phyloP scores from a whole-genome alignment of 2,888 invertebrate species.

The Cephus spinipes region DNA sequence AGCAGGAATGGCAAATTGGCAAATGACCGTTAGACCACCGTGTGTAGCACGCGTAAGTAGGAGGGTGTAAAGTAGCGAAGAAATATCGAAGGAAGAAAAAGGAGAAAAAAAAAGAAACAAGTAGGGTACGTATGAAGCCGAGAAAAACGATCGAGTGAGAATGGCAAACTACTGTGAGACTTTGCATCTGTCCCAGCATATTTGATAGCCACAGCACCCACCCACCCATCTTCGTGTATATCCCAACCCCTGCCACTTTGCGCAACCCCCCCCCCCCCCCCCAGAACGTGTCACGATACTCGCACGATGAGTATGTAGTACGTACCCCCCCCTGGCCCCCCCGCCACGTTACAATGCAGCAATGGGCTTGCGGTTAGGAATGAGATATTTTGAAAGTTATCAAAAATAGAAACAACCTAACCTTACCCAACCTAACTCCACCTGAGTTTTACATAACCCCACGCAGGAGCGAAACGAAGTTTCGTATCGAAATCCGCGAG shows the following conservation, averaged over 20 bases:
- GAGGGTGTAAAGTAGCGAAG: conserved; percentile 2
- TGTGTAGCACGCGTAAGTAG: background rate
- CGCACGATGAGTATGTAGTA: background rate
- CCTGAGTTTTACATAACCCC: background rate
- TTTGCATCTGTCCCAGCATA: conserved; percentile 64
- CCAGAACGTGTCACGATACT: background rate
- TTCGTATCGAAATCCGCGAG: background rate
- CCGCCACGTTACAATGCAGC: too few relatives aligned
- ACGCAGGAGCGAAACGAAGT: background rate
- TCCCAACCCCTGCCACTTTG: conserved; percentile 10
- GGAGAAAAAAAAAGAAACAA: conserved; percentile 22
- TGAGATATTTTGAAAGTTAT: background rate
- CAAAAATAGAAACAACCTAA: background rate
- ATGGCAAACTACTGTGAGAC: conserved; percentile 65
- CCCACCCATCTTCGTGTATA: background rate
- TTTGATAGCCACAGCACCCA: conserved; percentile 53
- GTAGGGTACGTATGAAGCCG: background rate
- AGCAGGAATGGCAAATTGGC: background rate
- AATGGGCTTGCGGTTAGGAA: background rate
- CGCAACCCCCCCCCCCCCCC: background rate
- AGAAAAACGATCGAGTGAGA: conserved; percentile 52
- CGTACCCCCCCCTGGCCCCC: background rate
- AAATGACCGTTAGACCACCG: background rate
- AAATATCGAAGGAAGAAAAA: conserved; percentile 15
- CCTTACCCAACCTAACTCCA: background rate